Evolutionary conservation across 2,888 invertebrate genomes (phyloP), one percentile per base, ranked within the genome.

Genomic region (Leptura quadrifasciata): DNA sequence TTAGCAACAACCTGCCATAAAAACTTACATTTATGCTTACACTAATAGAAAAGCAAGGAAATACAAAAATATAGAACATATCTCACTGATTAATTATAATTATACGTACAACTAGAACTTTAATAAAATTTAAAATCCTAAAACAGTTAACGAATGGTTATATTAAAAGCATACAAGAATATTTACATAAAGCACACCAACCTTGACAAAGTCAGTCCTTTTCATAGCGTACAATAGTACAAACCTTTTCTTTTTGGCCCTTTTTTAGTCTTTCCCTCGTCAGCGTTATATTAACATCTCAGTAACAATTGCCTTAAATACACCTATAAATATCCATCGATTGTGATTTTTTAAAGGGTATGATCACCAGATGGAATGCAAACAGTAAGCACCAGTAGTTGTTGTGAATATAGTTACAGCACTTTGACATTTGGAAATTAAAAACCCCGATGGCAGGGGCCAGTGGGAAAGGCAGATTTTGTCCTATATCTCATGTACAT

Each of bases 41-140:
- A 80, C 77, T 73, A 77, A 72, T 78, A 57, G 73, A 76, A 78
- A 81, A 81, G 80, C 80, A 68, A 67, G 67, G 61, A 79, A 75
- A 77, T 82, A 83, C 79, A 83, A 82, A 83, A 83, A 83, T 81
- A 82, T 80, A 80, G 78, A 79, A 82, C 76, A 76, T 79, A 81
- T 79, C 70, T 73, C 55, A 72, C 70, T 60, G 57, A 68, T 77
- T 68, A 75, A 76, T 76, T 39, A 39, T 39, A 47, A 47, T 47
- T 77, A 78, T 79, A 81, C 75, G 71, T 77, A 73, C 67, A 73
- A 67, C 60, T 82, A 83, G 82, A 85, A 85, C 82, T 85, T 82
- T 76, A 85, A 85, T 85, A 85, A 85, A 84, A 84, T 85, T 84
- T 84, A 83, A 81, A 81, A 73, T 61, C 78, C 81, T 80, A 83